phyloP scores from a whole-genome alignment of 2,113 vertebrate genomes.

The Ranitomeya variabilis region DNA sequence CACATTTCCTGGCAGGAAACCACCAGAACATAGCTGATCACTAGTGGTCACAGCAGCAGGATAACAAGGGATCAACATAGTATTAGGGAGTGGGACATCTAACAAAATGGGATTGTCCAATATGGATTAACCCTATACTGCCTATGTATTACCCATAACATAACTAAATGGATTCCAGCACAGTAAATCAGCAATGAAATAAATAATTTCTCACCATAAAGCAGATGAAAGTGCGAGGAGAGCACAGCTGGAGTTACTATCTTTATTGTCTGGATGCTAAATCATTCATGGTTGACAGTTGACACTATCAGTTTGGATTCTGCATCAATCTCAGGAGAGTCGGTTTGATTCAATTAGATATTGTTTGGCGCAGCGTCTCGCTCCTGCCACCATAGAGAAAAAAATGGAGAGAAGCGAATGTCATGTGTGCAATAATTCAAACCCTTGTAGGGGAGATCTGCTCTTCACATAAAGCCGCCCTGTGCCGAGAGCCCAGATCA shows the following conservation, averaged over 20 bases:
- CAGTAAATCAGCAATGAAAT: no score
- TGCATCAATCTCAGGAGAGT: constrained; percentile 41
- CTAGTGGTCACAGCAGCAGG: no score
- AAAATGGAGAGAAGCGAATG: not conserved
- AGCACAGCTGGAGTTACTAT: not conserved
- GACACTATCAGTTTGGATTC: constrained; percentile 44
- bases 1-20: no score
- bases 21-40: no score
- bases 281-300: constrained; percentile 52
- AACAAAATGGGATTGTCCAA: no score
- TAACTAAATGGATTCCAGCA: no score
- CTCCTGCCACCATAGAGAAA: constrained; percentile 29
- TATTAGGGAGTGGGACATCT: no score
- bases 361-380: constrained; percentile 36
- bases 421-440: constrained; percentile 36
- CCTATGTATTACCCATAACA: no score
- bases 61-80: no score
- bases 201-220: not conserved
- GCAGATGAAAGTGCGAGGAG: not conserved
- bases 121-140: no score
- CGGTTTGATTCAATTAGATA: constrained; percentile 41
- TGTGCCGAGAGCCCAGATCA: not conserved
- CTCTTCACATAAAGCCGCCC: constrained; percentile 13
- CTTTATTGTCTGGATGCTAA: constrained; percentile 2
- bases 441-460: constrained; percentile 20